Conservation (phyloP, 2,797 vertebrate species). For the Lutjanus campechanus region DNA sequence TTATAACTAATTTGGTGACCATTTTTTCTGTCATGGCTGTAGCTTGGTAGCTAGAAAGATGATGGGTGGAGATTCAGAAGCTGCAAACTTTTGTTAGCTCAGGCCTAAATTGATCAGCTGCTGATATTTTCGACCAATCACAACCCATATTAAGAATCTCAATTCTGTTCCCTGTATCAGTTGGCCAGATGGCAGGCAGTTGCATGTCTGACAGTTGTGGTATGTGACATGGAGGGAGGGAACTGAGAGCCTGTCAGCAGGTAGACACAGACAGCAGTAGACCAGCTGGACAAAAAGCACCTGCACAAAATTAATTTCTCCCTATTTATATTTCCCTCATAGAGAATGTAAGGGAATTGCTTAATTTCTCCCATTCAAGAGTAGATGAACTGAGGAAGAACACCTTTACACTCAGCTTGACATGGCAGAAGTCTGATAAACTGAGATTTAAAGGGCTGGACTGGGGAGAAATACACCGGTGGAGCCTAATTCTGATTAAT, state of each 20-base stretch:
- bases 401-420: neutral
- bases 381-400: neutral
- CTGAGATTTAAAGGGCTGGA: neutral
- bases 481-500: neutral
- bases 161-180: neutral
- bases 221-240: conserved; percentile 10
- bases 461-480: neutral
- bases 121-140: too few relatives aligned
- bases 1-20: neutral
- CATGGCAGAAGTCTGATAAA: neutral
- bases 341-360: neutral
- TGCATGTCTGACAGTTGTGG: neutral
- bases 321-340: neutral
- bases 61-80: neutral
- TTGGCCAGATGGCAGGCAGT: neutral
- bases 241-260: neutral
- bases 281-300: conserved; percentile 25
- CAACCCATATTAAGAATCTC: neutral
- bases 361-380: neutral
- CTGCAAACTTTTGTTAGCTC: neutral
- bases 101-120: neutral
- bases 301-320: neutral
- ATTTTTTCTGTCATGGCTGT: neutral
- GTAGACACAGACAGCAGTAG: conserved; percentile 27
- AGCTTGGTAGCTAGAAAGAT: too few relatives aligned